Evolutionary conservation across 1,140 invertebrate genomes (phyloP).

Genomic region (Bradynema listronoti): DNA sequence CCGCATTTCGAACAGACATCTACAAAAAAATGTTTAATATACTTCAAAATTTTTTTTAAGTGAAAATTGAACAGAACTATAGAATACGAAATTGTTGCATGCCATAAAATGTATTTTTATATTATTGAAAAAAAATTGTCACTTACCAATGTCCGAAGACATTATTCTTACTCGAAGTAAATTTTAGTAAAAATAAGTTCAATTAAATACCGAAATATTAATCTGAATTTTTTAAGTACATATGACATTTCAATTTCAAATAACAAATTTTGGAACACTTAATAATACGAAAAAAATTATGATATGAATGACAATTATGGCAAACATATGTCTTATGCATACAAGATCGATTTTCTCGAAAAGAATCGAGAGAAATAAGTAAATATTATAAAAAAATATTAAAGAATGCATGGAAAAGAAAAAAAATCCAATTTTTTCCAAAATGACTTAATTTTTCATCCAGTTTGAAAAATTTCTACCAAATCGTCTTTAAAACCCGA

Average conservation of each 20-base stretch:
- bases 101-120: too few species aligned
- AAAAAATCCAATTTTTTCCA: too few species aligned
- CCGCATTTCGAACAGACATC: conserved; percentile 42
- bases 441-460: too few species aligned
- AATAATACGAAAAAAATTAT: not conserved
- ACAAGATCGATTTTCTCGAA: too few species aligned
- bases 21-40: conserved; percentile 6
- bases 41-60: not conserved
- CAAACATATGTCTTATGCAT: too few species aligned
- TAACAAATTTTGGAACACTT: not conserved
- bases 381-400: too few species aligned
- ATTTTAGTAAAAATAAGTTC: not conserved
- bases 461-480: too few species aligned
- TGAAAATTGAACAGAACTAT: too few species aligned
- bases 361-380: too few species aligned
- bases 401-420: too few species aligned
- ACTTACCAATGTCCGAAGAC: not conserved
- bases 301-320: conserved; percentile 1
- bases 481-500: too few species aligned
- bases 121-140: not conserved
- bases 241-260: not conserved
- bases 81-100: too few species aligned
- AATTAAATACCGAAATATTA: not conserved
- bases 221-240: not conserved
- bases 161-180: not conserved